Evolutionary conservation across 2,113 vertebrate species (phyloP), one percentile per base, ranked within the genome.

Genomic region (Chamaea fasciata): DNA sequence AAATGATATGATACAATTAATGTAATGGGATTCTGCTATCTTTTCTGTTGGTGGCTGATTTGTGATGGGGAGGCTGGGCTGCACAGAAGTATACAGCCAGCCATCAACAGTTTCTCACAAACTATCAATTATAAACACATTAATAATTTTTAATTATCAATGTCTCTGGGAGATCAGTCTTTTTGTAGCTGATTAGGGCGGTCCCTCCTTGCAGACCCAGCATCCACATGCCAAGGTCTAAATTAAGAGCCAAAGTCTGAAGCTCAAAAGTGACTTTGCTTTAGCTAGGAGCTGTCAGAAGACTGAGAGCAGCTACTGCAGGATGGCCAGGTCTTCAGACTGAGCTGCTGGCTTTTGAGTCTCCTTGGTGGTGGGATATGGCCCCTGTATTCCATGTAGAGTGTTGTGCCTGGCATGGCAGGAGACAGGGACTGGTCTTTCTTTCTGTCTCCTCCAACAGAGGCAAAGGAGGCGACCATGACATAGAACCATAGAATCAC

Each of bases 381-480:
- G 23, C 3, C 17, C 5, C 11, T 15, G 8, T 30, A 39, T 21
- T 44, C 37, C 33, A 9, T 9, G 17, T 7, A 10, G 0, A 4
- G 20, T 28, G 27, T 7, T 53, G 28, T 21, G 60, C 3, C n/a
- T 65, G 50, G 10, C 42, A 13, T 33, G 7, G 27, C 30, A 80
- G 44, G 18, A 75, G 12, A 23, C 15, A 21, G 17, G 8, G 17
- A 52, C 10, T 23, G 16, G 47, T n/a, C 13, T 49, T 30, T 69
- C 19, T 44, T 30, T 74, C 21, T 26, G 4, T 22, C 6, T 83
- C 23, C 11, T 69, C 56, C 3, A 2, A 44, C 5, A 27, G 5
- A 35, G 39, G 13, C 46, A n/a, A 63, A 69, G 33, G 20, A 64
- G 19, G 44, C 0, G 0, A 19, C 53, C 4, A 3, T n/a, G 39